Evolutionary conservation across 2,888 invertebrate species (phyloP).

Genomic region (Platycheirus albimanus): DNA sequence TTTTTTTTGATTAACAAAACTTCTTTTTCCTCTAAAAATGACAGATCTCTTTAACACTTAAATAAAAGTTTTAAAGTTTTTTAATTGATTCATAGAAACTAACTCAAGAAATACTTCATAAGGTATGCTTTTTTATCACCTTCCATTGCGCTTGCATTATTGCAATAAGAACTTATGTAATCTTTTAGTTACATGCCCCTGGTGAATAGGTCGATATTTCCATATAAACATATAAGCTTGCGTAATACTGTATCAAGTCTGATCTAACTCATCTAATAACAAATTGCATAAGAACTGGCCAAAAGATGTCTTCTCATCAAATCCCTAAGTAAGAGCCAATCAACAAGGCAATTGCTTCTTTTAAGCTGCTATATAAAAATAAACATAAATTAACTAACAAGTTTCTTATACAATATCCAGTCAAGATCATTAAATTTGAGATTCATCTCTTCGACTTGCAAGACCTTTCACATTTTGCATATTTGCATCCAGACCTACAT

Average conservation of each 20-base stretch:
- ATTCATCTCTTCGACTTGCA: constrained; percentile 40
- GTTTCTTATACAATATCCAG: constrained; percentile 63
- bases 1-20: too few relatives aligned
- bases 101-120: too few relatives aligned
- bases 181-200: constrained; percentile 23
- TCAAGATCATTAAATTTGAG: constrained; percentile 52
- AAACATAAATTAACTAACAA: constrained; percentile 58
- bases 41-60: too few relatives aligned
- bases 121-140: neutral
- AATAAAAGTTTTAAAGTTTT: too few relatives aligned
- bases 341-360: constrained; percentile 47
- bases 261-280: constrained; percentile 26
- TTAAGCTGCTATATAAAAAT: constrained; percentile 18
- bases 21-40: too few relatives aligned
- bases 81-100: too few relatives aligned
- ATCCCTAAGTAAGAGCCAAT: constrained; percentile 44
- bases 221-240: constrained; percentile 12
- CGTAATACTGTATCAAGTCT: constrained; percentile 9
- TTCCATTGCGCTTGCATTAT: neutral
- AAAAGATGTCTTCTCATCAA: constrained; percentile 31
- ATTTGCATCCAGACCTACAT: neutral
- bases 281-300: constrained; percentile 52
- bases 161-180: neutral
- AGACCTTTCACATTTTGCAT: constrained; percentile 51
- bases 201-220: constrained; percentile 54